phyloP scores from a whole-genome alignment of 2,113 vertebrate species.

The Phasianus colchicus region DNA sequence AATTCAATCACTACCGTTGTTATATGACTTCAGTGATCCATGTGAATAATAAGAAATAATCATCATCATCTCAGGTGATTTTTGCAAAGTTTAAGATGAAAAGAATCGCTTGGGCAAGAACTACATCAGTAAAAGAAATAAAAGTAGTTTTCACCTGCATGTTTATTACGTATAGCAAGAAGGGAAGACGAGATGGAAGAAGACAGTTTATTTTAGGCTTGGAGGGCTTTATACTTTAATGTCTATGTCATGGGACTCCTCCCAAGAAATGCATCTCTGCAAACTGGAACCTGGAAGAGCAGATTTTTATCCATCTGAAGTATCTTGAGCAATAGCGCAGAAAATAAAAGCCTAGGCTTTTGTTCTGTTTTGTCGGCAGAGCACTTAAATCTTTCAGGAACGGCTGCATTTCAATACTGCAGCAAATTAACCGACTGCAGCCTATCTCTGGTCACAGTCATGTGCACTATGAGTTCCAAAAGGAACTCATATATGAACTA shows the following conservation, averaged over 20 bases:
- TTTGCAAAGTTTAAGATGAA: constrained; percentile 2
- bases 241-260: not conserved
- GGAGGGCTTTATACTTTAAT: not conserved
- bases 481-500: not conserved
- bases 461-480: not conserved
- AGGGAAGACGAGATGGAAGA: not conserved
- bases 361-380: not conserved
- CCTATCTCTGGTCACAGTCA: not conserved
- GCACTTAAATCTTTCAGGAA: constrained; percentile 36
- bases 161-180: not conserved
- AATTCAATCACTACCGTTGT: not conserved
- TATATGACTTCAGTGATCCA: not conserved
- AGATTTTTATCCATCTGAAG: not conserved
- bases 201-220: not conserved
- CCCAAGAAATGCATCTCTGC: not conserved
- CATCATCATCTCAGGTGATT: not conserved
- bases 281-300: not conserved
- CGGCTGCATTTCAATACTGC: constrained; percentile 5
- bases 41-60: not conserved
- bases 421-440: not conserved
- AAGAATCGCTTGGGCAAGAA: constrained; percentile 18
- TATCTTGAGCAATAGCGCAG: not conserved
- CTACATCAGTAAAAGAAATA: not conserved
- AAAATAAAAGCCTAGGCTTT: constrained; percentile 26
- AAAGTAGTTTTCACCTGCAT: not conserved